Evolutionary conservation across 2,113 vertebrate genomes (phyloP), one percentile per base, ranked within the genome.

Genomic region (Podarcis cretensis): DNA sequence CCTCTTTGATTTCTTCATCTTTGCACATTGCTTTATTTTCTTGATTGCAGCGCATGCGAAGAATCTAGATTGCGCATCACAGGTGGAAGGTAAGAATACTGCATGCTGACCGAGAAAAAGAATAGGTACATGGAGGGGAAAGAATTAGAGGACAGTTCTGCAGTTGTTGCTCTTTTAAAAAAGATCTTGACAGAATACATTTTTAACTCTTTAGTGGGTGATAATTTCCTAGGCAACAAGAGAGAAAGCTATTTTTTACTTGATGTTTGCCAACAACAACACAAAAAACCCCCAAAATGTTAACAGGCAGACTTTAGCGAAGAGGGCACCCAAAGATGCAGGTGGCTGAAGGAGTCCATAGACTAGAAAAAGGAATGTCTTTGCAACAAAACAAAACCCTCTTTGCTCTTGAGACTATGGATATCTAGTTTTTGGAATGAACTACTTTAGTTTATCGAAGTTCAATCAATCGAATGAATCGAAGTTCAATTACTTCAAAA

Each of bases 181-280:
- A 68, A 68, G 66, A 7, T 23, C 23, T 40, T 89, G 86, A 79
- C 89, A 92, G 89, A 89, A 92, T 89, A 91, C 89, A 35, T 76
- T 93, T 94, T 85, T 84, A 89, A 79, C 87, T 95, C 87, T 94
- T 89, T 78, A 10, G 37, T 78, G 73, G 93, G 83, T 88, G 94
- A 91, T 90, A 95, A 96, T 95, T 95, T 95, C 94, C 94, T 93
- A 93, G 93, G 94, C 94, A 95, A 95, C 94, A 89, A 81, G 89
- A 66, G 25, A 95, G 85, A 78, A 86, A 48, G 63, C 71, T 93
- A 91, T 92, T 73, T 94, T 89, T 93, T 87, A 92, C 87, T 13
- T 92, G 84, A 91, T 88, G 90, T 63, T 82, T 90, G 83, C 84
- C 83, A 94, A 91, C 91, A 94, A 10, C 2, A 48, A 48, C 48